Conservation (phyloP, 2,797 vertebrate genomes). For the Microcaecilia unicolor region DNA sequence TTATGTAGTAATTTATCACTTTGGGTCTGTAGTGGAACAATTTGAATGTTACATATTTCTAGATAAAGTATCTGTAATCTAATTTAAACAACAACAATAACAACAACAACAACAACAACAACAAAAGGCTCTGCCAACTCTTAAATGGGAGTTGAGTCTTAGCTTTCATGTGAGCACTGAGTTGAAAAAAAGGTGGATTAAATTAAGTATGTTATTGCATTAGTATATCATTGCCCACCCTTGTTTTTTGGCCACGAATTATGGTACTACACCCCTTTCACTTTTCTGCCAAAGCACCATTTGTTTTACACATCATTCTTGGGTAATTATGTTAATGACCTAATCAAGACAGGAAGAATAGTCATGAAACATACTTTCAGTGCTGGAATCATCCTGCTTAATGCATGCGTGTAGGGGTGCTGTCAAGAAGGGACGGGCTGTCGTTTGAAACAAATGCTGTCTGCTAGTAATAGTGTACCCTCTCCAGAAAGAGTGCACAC, state of each 20-base stretch:
- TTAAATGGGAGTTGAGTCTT: constrained; percentile 26
- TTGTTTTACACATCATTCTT: neutral
- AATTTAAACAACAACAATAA: too few relatives aligned
- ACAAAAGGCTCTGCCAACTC: constrained; percentile 7
- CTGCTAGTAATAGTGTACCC: too few relatives aligned
- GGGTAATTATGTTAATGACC: too few relatives aligned
- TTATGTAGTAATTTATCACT: constrained; percentile 20
- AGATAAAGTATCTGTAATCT: constrained; percentile 13
- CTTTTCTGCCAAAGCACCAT: constrained; percentile 12
- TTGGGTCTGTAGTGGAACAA: constrained; percentile 12
- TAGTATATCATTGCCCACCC: too few relatives aligned
- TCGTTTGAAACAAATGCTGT: too few relatives aligned
- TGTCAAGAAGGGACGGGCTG: too few relatives aligned
- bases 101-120: too few relatives aligned
- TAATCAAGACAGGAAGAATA: too few relatives aligned
- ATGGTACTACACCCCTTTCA: constrained; percentile 11
- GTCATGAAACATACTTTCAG: too few relatives aligned
- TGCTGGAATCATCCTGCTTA: too few relatives aligned
- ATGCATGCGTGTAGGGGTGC: too few relatives aligned
- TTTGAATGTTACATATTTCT: constrained; percentile 4
- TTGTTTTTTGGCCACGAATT: constrained; percentile 19
- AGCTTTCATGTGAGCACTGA: constrained; percentile 9
- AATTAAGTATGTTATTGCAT: constrained; percentile 15
- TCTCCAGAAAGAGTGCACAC: too few relatives aligned
- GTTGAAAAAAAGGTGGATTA: constrained; percentile 16